Conservation (phyloP, 2,888 invertebrate species). For the Halictus quadricinctus region DNA sequence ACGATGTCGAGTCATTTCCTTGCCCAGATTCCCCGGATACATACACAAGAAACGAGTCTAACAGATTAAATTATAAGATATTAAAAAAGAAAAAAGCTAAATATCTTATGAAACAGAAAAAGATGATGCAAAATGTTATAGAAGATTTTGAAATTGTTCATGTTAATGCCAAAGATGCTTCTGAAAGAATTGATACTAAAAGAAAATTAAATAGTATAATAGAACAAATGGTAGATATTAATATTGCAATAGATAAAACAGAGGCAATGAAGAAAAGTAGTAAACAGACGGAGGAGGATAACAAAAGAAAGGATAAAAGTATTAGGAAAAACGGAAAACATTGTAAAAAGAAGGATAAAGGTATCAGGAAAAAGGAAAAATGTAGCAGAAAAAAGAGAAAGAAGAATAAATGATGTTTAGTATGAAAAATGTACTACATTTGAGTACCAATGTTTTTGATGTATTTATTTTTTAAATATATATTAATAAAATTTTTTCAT, state of each 20-base stretch:
- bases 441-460: background rate
- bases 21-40: background rate
- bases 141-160: constrained; percentile 15
- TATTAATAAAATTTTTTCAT: constrained; percentile 14
- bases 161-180: constrained; percentile 11
- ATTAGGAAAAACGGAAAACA: background rate
- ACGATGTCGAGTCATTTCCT: background rate
- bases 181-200: background rate
- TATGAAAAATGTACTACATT: background rate
- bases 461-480: constrained; percentile 42
- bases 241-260: constrained; percentile 25
- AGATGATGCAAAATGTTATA: constrained; percentile 34
- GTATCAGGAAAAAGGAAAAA: background rate
- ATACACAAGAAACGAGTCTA: background rate
- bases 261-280: background rate
- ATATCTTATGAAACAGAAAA: constrained; percentile 12
- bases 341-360: background rate
- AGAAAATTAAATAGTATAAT: constrained; percentile 23
- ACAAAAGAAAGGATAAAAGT: background rate
- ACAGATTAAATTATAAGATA: constrained; percentile 35
- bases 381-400: background rate
- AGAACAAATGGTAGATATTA: constrained; percentile 21
- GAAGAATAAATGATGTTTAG: background rate
- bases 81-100: constrained; percentile 39
- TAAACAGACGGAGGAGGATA: background rate